Base-by-base conservation (phyloP, 2,113 vertebrate genomes). In the Danionella cerebrum region DNA sequence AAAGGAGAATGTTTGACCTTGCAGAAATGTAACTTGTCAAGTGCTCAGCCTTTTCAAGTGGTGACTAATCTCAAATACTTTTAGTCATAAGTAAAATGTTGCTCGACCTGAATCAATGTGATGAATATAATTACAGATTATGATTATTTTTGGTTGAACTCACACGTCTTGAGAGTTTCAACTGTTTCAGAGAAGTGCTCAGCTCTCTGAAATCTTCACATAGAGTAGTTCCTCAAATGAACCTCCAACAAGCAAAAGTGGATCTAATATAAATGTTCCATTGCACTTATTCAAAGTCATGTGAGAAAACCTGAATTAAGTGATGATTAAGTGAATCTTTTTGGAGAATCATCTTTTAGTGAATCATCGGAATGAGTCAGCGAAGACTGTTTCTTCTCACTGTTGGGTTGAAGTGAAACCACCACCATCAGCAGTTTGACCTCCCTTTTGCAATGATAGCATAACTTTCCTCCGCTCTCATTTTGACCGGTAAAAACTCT, bases 401-500 rank as follows among this genome's bases (percentile, higher is more conserved):
- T 36, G 7, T 33, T 10, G 39, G 38, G 16, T 42, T 71, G 76
- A 77, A 77, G 45, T 71, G 76, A 77, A 77, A 77, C 69, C 66
- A 19, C 59, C 29, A 42, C 29, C 2, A 68, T 62, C 69, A 74
- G 69, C 75, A 45, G 35, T 63, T 39, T 5, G 55, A 66, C 27
- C 55, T 2, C 45, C 57, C 55, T 75, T 65, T 65, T 63, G 68
- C 64, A 71, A 67, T 65, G 35, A 29, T 38, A 53, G 39, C 2
- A 19, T 54, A 54, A 6, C 51, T 42, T 62, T 63, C 25, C 33
- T 31, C 47, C 5, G 22, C n/a, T 21, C 14, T 5, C 42, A 71
- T 76, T 58, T 79, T 78, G 78, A 73, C 78, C 72, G 77, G 75
- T 83, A 81, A 75, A 79, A 78, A 79, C 74, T 68, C 79, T 82